Conservation (phyloP, 2,797 vertebrate species). For the Myoxocephalus aenaeus region DNA sequence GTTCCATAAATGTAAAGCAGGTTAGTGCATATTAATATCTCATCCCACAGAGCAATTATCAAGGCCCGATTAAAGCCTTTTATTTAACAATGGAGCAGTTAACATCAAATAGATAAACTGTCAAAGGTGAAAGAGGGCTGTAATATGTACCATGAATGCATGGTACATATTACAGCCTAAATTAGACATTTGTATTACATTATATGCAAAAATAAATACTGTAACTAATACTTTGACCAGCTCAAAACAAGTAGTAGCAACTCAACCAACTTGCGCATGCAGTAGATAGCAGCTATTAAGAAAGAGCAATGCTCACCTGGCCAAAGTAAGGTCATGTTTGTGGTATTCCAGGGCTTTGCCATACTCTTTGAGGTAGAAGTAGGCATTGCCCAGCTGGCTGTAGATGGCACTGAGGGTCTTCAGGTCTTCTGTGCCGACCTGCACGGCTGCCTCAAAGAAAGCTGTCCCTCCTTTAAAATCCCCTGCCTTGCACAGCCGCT, state of each 20-base stretch:
- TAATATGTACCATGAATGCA: background rate
- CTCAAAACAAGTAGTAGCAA: background rate
- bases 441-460: constrained; percentile 96
- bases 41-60: constrained; percentile 13
- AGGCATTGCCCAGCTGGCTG: constrained; percentile 97
- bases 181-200: background rate
- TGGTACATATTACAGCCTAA: background rate
- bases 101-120: background rate
- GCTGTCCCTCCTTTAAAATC: constrained; percentile 95
- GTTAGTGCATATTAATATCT: background rate
- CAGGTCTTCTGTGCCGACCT: constrained; percentile 96
- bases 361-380: constrained; percentile 98
- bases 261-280: background rate
- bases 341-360: constrained; percentile 95
- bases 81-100: constrained; percentile 23
- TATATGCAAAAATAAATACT: background rate
- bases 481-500: constrained; percentile 93
- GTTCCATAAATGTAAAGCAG: background rate
- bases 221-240: background rate
- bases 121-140: constrained; percentile 2
- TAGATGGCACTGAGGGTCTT: constrained; percentile 99
- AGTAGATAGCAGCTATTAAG: background rate
- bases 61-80: background rate
- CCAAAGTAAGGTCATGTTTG: constrained; percentile 94
- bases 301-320: constrained; percentile 84